Base-by-base conservation (phyloP, 2,113 vertebrate genomes). In the Murina feae region DNA sequence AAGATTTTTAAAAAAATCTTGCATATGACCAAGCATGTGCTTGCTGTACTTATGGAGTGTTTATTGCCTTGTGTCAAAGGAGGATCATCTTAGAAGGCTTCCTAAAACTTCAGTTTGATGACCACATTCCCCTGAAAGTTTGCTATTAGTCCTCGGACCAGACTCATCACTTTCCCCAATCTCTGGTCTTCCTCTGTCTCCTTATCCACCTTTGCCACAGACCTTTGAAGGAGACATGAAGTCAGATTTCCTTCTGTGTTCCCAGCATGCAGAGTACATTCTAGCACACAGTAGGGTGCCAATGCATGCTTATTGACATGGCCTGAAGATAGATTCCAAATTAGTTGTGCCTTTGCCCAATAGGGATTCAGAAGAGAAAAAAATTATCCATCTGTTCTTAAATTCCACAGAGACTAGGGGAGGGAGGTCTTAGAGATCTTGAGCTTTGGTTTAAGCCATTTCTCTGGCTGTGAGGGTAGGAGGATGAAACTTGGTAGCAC, bases 361-460 rank as follows among this genome's bases (percentile, higher is more conserved):
- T 4, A 53, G 47, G 51, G n/a, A 84, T 44, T 60, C 63, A 89
- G 79, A 23, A 20, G n/a, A 42, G 5, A n/a, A n/a, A n/a, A 49
- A 66, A 58, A 60, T 20, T 75, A 44, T 42, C 10, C 32, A 37
- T n/a, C 20, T 23, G 49, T 5, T 81, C 44, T 60, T 76, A 44
- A 71, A 89, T 84, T 65, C 96, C 93, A 42, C 71, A 58, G 96
- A 86, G 95, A 80, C 6, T 39, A 68, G 20, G 1, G 37, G 14
- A 58, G 28, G n/a, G 65, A n/a, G n/a, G 58, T 2, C 65, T 90
- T 66, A 75, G 69, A 71, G 89, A 30, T 20, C 42, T n/a, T 20
- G 11, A 16, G 25, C 32, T 53, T n/a, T 2, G 4, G 39, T 37
- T 91, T 95, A 89, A 92, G 11, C 53, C 49, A n/a, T 30, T 13